phyloP scores from a whole-genome alignment of 2,888 invertebrate genomes.

The Pinctada fucata region DNA sequence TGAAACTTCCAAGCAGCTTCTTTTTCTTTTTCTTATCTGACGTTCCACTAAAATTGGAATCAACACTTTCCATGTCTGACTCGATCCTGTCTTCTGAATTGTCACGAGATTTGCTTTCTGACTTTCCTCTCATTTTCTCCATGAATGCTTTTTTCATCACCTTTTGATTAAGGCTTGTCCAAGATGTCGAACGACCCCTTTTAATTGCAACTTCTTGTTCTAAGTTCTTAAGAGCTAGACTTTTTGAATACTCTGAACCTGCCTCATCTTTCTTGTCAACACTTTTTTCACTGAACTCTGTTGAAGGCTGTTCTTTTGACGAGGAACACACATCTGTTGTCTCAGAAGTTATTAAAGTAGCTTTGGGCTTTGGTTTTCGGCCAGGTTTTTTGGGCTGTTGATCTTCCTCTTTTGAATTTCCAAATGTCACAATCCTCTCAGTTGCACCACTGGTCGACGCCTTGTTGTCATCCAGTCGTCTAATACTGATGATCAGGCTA shows the following conservation, averaged over 20 bases:
- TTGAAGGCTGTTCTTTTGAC: not conserved
- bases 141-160: constrained; percentile 21
- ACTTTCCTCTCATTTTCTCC: constrained; percentile 11
- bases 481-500: constrained; percentile 24
- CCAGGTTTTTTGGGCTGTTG: not conserved
- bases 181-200: constrained; percentile 15
- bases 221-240: constrained; percentile 9
- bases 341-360: not conserved
- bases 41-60: constrained; percentile 32
- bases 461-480: constrained; percentile 9
- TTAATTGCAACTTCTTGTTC: constrained; percentile 19
- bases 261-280: constrained; percentile 6
- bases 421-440: constrained; percentile 19
- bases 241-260: constrained; percentile 22
- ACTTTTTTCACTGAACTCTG: not conserved
- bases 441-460: constrained; percentile 8
- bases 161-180: constrained; percentile 29
- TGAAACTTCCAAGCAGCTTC: constrained; percentile 25
- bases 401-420: not conserved
- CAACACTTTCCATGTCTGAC: constrained; percentile 39
- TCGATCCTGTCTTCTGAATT: constrained; percentile 25
- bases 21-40: constrained; percentile 22
- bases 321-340: not conserved
- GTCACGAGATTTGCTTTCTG: constrained; percentile 9
- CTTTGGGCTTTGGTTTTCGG: not conserved